Conservation (phyloP, 2,797 vertebrate species). For the Erpetoichthys calabaricus region DNA sequence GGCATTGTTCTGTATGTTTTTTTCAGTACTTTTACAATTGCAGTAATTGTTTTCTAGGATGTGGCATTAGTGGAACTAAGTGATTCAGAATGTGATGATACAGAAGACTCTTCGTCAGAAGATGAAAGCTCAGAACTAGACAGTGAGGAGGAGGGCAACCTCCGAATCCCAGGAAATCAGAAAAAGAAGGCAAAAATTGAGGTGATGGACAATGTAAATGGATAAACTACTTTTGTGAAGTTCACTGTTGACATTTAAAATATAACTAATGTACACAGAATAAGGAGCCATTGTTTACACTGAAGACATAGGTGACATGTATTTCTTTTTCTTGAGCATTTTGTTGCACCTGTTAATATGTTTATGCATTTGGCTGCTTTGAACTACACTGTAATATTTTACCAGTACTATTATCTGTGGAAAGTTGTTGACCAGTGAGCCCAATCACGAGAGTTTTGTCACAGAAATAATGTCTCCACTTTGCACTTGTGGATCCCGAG, state of each 20-base stretch:
- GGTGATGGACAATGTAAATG: slow-evolving; percentile 39
- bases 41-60: slow-evolving; percentile 43
- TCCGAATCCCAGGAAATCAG: slow-evolving; percentile 56
- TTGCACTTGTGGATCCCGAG: too few species aligned
- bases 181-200: slow-evolving; percentile 56
- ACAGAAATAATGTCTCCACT: too few species aligned
- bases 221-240: slow-evolving; percentile 7
- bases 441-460: too few species aligned
- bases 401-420: neutral
- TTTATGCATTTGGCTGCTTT: neutral
- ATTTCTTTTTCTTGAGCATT: too few species aligned
- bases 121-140: slow-evolving; percentile 39
- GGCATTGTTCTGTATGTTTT: too few species aligned
- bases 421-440: too few species aligned
- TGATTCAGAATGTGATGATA: slow-evolving; percentile 39
- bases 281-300: too few species aligned
- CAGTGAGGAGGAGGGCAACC: slow-evolving; percentile 40
- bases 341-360: neutral
- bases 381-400: neutral
- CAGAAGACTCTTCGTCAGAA: slow-evolving; percentile 33
- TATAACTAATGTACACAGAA: too few species aligned
- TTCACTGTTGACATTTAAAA: too few species aligned
- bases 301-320: neutral
- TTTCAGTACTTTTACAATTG: too few species aligned
- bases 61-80: slow-evolving; percentile 72